Conservation (phyloP, 2,113 vertebrate species). For the Todiramphus chloris region DNA sequence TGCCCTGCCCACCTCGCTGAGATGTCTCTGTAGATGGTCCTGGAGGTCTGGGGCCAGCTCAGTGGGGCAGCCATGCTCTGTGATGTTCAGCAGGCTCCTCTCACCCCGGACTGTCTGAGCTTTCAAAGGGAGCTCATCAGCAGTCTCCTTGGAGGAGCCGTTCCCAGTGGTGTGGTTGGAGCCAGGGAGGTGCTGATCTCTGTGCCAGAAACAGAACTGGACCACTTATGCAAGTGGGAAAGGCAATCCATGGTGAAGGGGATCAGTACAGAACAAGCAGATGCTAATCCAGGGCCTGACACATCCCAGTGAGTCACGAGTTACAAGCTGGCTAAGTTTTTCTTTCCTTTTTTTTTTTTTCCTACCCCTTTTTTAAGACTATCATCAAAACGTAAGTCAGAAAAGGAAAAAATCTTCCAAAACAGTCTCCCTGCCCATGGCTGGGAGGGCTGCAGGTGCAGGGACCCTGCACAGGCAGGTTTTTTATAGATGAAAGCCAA, state of each 20-base stretch:
- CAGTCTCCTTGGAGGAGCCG: neutral
- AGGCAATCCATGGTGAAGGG: neutral
- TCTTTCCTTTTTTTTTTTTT: no score
- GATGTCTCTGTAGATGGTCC: neutral
- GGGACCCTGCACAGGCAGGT: neutral
- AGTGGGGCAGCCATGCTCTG: rapidly evolving
- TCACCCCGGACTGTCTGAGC: rapidly evolving
- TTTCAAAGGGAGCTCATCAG: neutral
- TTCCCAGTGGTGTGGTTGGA: neutral
- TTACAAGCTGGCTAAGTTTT: neutral
- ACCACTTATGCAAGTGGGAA: neutral
- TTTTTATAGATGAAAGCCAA: neutral
- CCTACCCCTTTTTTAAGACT: neutral
- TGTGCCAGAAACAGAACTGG: neutral
- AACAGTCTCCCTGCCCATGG: neutral
- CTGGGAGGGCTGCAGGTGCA: neutral
- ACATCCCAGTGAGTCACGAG: neutral
- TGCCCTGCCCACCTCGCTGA: rapidly evolving
- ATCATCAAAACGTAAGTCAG: neutral
- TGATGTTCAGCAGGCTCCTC: neutral
- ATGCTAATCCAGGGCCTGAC: neutral
- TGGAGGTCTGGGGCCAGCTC: neutral
- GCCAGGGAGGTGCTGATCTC: neutral
- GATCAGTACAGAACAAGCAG: neutral
- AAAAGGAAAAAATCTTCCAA: neutral